Conservation (phyloP, 2,888 invertebrate genomes). For the Choristoneura rosaceana region DNA sequence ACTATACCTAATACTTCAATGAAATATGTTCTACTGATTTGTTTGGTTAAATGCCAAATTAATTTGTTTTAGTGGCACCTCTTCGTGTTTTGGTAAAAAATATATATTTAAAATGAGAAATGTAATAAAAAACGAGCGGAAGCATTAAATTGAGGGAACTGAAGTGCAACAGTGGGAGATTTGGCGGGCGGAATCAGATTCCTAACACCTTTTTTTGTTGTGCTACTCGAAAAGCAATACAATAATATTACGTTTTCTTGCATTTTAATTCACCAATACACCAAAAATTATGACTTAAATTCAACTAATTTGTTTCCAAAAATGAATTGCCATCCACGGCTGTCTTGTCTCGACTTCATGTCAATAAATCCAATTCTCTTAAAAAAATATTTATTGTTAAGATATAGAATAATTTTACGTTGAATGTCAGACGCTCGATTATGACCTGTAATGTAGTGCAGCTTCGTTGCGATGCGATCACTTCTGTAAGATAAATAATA, state of each 20-base stretch:
- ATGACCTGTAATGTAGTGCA: conserved; percentile 52
- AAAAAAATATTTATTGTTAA: conserved; percentile 67
- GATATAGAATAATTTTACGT: conserved; percentile 57
- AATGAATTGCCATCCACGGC: conserved; percentile 4
- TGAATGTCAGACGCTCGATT: conserved; percentile 44
- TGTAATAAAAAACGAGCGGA: too few relatives aligned
- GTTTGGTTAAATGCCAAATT: conserved; percentile 1
- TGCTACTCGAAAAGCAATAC: neutral
- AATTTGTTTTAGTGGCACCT: neutral
- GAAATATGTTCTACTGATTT: conserved; percentile 17
- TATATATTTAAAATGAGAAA: too few relatives aligned
- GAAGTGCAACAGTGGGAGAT: neutral
- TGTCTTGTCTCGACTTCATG: conserved; percentile 16
- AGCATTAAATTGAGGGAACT: neutral
- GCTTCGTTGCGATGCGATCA: conserved; percentile 35
- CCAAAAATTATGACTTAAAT: neutral
- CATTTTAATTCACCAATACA: neutral
- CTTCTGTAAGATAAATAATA: conserved; percentile 47
- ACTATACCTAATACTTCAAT: conserved; percentile 22
- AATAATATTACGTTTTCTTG: neutral
- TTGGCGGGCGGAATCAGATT: neutral
- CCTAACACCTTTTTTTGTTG: neutral
- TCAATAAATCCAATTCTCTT: conserved; percentile 42
- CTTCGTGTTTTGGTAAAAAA: neutral
- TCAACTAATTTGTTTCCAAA: conserved; percentile 15